Evolutionary conservation across 2,888 invertebrate species (phyloP).

Genomic region (Plagiodera versicolora): DNA sequence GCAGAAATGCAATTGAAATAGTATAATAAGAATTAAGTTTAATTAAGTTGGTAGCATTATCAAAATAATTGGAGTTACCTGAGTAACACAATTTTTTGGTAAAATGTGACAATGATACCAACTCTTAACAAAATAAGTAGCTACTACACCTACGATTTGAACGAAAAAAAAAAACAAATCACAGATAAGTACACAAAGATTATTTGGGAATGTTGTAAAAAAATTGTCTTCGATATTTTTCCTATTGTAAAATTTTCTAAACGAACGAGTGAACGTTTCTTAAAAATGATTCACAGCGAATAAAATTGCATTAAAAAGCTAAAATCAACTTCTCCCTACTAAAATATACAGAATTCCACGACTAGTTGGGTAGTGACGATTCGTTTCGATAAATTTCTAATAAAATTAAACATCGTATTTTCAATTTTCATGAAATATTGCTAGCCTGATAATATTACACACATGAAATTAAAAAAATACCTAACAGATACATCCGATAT

Average conservation of each 20-base stretch:
- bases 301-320: constrained; percentile 13
- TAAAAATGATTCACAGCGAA: constrained; percentile 6
- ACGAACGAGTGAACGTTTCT: not conserved
- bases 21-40: constrained; percentile 30
- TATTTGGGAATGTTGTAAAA: constrained; percentile 23
- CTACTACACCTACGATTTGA: constrained; percentile 6
- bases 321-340: constrained; percentile 10
- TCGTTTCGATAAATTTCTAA: not conserved
- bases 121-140: constrained; percentile 30
- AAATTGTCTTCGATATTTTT: constrained; percentile 15
- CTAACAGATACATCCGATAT: constrained; percentile 8
- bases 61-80: constrained; percentile 8
- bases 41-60: constrained; percentile 36
- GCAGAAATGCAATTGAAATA: constrained; percentile 28
- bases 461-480: constrained; percentile 4
- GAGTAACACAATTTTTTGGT: constrained; percentile 12
- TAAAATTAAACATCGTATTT: not conserved
- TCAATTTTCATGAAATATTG: constrained; percentile 6
- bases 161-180: constrained; percentile 30
- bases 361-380: not conserved
- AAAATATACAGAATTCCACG: not conserved
- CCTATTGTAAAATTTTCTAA: constrained; percentile 2
- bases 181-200: constrained; percentile 27
- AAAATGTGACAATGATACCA: constrained; percentile 32
- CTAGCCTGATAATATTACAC: not conserved